Percentiles rank a stretch among this genome's conserved stretches.
These are phyloP conservation scores for Sorex araneus DNA, from an alignment of 2,113 vertebrate genomes.

Conservation along the genomic window DNA sequence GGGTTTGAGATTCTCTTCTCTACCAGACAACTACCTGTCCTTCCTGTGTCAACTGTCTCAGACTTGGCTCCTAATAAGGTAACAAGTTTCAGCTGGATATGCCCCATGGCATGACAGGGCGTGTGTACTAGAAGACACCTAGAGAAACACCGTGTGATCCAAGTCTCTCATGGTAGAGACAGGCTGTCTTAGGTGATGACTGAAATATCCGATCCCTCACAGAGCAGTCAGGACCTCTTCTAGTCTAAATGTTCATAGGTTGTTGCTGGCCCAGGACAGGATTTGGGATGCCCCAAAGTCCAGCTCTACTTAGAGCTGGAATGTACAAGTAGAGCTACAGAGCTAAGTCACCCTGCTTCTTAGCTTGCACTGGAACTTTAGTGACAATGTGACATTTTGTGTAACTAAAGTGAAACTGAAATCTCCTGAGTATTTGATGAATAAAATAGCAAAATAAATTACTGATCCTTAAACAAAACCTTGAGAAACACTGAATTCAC, in stretches of 20 bases:
- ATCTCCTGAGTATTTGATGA: not conserved
- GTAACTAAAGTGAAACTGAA: not conserved
- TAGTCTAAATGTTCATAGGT: not conserved
- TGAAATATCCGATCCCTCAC: not conserved
- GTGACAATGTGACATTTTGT: not conserved
- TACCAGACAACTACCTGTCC: no score
- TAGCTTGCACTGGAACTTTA: conserved; percentile 9
- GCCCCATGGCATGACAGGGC: not conserved
- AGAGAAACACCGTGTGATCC: not conserved
- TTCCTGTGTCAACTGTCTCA: not conserved
- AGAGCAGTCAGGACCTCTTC: not conserved
- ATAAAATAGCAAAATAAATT: not conserved
- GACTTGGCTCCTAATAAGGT: not conserved
- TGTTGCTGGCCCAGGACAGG: not conserved
- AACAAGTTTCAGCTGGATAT: not conserved
- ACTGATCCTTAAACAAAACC: not conserved
- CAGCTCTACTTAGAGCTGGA: not conserved
- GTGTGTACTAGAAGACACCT: not conserved
- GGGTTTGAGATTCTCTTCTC: no score
- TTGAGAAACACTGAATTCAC: not conserved
- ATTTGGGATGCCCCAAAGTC: not conserved
- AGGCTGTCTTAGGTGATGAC: not conserved
- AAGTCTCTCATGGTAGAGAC: not conserved
- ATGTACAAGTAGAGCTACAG: not conserved
- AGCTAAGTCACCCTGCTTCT: not conserved